phyloP scores from a whole-genome alignment of 37 sponge, comb jelly and placozoan genomes.

The Ianthella basta region DNA sequence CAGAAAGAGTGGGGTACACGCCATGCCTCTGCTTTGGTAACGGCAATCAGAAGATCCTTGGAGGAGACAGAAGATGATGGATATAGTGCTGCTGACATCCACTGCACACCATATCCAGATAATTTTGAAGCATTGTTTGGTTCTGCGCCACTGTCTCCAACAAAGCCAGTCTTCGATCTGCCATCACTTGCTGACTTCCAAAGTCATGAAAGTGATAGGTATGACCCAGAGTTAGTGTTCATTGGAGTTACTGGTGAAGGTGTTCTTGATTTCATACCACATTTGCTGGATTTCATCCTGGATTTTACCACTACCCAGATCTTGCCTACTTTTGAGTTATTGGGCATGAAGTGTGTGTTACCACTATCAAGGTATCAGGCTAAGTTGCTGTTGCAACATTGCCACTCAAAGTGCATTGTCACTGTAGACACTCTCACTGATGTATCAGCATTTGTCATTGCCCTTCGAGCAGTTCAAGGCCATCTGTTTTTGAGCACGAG shows the following conservation, averaged over 20 bases:
- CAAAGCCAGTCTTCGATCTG: background rate
- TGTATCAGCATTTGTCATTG: slow-evolving; percentile 33
- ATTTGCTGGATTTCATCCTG: background rate
- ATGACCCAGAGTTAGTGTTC: background rate
- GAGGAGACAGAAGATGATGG: background rate
- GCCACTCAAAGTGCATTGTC: background rate
- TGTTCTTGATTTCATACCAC: background rate
- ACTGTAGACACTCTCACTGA: slow-evolving; percentile 51
- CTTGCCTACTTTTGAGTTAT: slow-evolving; percentile 48
- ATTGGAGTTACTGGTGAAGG: background rate
- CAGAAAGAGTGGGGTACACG: slow-evolving; percentile 31
- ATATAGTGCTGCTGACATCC: background rate
- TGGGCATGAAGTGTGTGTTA: slow-evolving; percentile 66
- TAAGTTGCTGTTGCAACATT: slow-evolving; percentile 51
- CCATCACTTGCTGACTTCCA: background rate
- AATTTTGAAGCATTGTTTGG: background rate
- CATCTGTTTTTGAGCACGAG: slow-evolving; percentile 24
- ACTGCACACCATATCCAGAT: background rate
- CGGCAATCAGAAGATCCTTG: background rate
- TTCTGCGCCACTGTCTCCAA: background rate
- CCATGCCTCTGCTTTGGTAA: background rate
- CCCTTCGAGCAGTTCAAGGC: slow-evolving; percentile 46
- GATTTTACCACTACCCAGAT: background rate
- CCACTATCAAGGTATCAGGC: slow-evolving; percentile 66
- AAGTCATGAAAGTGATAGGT: background rate